phyloP scores from a whole-genome alignment of 2,888 invertebrate species.

The Nudaria mundana region DNA sequence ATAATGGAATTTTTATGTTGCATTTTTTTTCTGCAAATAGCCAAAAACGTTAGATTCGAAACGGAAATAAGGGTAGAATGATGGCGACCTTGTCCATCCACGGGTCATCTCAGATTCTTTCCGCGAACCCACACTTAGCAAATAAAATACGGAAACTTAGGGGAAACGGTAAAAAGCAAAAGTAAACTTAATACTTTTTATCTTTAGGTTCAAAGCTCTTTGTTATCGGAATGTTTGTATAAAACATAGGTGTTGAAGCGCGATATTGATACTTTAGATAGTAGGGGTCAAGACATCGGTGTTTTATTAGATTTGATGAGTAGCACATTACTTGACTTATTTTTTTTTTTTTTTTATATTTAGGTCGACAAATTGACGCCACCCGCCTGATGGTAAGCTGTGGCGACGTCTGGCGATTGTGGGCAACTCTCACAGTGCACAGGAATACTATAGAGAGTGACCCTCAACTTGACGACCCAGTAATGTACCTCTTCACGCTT shows the following conservation, averaged over 20 bases:
- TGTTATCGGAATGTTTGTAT: constrained; percentile 26
- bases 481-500: too few relatives aligned
- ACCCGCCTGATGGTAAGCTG: too few relatives aligned
- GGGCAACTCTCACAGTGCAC: too few relatives aligned
- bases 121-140: constrained; percentile 42
- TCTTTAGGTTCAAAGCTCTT: constrained; percentile 15
- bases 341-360: too few relatives aligned
- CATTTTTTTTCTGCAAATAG: too few relatives aligned
- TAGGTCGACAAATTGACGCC: too few relatives aligned
- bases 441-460: too few relatives aligned
- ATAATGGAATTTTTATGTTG: too few relatives aligned
- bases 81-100: constrained; percentile 49
- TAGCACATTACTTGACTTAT: constrained; percentile 16
- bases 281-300: constrained; percentile 30
- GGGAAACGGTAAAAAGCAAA: constrained; percentile 19
- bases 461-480: too few relatives aligned
- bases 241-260: constrained; percentile 36
- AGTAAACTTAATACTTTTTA: not conserved
- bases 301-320: constrained; percentile 34
- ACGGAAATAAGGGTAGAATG: constrained; percentile 57
- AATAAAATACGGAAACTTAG: constrained; percentile 44
- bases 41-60: constrained; percentile 40
- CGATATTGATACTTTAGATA: constrained; percentile 37
- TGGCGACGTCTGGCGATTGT: too few relatives aligned
- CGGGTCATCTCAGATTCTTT: constrained; percentile 46